A percentile compares a stretch with the other conserved stretches of the same genome.
These are phyloP conservation scores for Battus philenor DNA, from an alignment of 1,140 invertebrate species.

Conservation along the genomic window DNA sequence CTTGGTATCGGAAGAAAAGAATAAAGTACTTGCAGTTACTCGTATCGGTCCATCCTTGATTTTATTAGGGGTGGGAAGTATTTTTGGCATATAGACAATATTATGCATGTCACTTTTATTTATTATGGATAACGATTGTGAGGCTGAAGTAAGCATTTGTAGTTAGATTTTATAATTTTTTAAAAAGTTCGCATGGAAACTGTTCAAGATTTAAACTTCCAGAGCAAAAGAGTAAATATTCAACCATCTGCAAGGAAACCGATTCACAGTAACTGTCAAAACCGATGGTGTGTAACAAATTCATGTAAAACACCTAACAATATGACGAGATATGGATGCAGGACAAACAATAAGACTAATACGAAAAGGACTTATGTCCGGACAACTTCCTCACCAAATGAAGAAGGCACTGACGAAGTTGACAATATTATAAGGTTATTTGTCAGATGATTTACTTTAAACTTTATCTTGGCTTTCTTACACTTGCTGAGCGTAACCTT, in stretches of 20 bases:
- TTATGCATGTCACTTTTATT: too few species aligned
- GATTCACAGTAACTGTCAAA: conserved; percentile 31
- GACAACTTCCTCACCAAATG: conserved; percentile 1
- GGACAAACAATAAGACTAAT: neutral
- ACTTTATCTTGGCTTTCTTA: too few species aligned
- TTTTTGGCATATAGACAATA: too few species aligned
- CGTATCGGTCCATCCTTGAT: too few species aligned
- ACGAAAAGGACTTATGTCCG: neutral
- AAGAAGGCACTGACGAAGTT: conserved; percentile 38
- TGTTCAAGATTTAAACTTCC: conserved; percentile 11
- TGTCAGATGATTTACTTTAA: too few species aligned
- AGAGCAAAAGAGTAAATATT: conserved; percentile 35
- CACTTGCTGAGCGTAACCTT: too few species aligned
- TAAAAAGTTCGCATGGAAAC: neutral
- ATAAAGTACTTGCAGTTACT: too few species aligned
- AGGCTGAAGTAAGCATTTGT: neutral
- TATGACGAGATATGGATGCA: conserved; percentile 40
- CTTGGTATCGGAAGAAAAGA: too few species aligned
- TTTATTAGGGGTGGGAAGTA: too few species aligned
- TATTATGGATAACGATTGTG: neutral
- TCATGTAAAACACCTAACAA: too few species aligned
- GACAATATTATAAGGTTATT: conserved; percentile 56
- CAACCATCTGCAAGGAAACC: conserved; percentile 38
- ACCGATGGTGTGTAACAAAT: conserved; percentile 19
- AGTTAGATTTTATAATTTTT: neutral